Conservation (phyloP, 2,797 vertebrate species). For the Hybognathus amarus region DNA sequence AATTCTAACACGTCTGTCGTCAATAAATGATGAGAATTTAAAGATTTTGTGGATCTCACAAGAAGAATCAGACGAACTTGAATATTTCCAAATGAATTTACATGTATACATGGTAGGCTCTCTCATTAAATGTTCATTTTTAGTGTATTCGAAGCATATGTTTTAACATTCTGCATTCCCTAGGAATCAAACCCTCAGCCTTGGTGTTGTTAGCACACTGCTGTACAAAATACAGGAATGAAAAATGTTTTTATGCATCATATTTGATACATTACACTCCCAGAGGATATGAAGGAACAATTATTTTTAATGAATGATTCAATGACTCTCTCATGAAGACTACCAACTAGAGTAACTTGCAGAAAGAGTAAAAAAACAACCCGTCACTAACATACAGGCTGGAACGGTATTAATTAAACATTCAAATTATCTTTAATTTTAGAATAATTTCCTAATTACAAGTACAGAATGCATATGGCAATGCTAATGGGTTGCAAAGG, state of each 20-base stretch:
- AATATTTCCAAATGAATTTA: background rate
- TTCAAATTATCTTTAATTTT: background rate
- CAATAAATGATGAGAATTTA: constrained; percentile 2
- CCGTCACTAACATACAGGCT: background rate
- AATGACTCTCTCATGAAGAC: background rate
- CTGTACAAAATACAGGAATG: background rate
- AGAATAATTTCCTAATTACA: background rate
- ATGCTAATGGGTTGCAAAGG: constrained; percentile 61
- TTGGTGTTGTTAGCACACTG: background rate
- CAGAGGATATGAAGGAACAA: too few species aligned
- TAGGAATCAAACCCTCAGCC: background rate
- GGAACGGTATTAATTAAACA: too few species aligned
- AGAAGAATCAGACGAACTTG: background rate
- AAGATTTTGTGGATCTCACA: constrained; percentile 6
- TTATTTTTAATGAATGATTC: background rate
- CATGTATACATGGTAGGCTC: background rate
- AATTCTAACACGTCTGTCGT: constrained; percentile 2
- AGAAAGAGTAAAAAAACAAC: background rate
- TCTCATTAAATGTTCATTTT: background rate
- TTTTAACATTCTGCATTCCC: background rate
- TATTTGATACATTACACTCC: too few species aligned
- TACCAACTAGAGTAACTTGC: background rate
- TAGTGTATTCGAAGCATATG: background rate
- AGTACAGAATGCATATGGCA: background rate
- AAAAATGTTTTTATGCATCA: background rate